A percentile compares a stretch with the other conserved stretches of the same genome.
Evolutionary conservation across 2,797 vertebrate genomes (phyloP).

Genomic region (Tauraco hartlaubi): DNA sequence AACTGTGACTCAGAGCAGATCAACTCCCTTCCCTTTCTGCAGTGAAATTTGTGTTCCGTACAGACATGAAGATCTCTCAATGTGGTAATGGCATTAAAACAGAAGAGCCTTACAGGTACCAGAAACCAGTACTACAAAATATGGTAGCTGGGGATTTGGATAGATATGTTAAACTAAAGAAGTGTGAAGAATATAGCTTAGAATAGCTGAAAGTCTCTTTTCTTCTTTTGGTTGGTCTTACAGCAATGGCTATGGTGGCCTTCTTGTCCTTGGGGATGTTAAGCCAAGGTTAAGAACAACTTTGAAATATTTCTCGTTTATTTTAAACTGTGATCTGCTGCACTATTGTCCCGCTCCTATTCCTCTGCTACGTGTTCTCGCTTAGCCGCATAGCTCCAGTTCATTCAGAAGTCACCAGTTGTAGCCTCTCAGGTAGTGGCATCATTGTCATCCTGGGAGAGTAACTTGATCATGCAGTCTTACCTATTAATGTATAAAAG

Average conservation of each 20-base stretch:
- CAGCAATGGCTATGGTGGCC: background rate
- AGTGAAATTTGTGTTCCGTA: background rate
- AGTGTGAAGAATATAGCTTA: background rate
- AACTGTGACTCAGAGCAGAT: slow-evolving; percentile 32
- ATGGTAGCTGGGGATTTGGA: background rate
- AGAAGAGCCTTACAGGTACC: background rate
- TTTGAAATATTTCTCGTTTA: background rate
- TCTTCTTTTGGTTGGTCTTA: background rate
- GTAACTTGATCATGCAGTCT: background rate
- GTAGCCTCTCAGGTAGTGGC: slow-evolving; percentile 19
- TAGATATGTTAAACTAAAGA: background rate
- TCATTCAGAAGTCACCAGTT: slow-evolving; percentile 29
- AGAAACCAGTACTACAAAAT: background rate
- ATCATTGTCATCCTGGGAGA: background rate
- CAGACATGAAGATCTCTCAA: background rate
- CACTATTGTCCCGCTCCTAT: background rate
- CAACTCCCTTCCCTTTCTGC: slow-evolving; percentile 3
- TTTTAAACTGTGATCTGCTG: background rate
- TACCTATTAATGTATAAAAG: background rate
- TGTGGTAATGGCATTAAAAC: background rate
- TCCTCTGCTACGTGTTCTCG: background rate
- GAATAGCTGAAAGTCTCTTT: background rate
- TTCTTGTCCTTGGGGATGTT: background rate
- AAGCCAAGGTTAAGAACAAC: background rate
- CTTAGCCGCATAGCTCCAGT: background rate